A percentile compares a stretch with the other conserved stretches of the same genome.
Evolutionary conservation across 1,140 invertebrate species (phyloP).

Genomic region (Manduca sexta): DNA sequence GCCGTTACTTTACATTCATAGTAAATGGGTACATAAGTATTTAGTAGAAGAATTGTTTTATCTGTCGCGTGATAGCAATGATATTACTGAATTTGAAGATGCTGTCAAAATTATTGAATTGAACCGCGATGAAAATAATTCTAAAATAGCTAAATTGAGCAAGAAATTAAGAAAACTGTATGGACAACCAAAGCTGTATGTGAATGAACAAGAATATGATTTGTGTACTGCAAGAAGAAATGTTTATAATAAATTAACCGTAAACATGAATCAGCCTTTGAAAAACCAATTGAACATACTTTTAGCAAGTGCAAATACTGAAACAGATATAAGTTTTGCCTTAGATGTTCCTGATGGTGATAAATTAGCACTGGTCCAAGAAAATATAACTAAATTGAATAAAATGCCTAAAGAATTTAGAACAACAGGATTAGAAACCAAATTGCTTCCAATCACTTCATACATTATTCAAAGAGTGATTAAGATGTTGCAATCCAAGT

Average conservation of each 20-base stretch:
- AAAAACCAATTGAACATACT: slow-evolving; percentile 37
- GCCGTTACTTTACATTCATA: slow-evolving; percentile 67
- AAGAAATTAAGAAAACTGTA: slow-evolving; percentile 53
- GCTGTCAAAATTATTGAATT: slow-evolving; percentile 23
- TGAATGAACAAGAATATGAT: slow-evolving; percentile 38
- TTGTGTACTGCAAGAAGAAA: slow-evolving; percentile 24
- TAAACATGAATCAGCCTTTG: slow-evolving; percentile 45
- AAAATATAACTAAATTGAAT: slow-evolving; percentile 23
- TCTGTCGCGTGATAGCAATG: slow-evolving; percentile 22
- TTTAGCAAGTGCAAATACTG: slow-evolving; percentile 9
- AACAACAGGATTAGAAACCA: slow-evolving; percentile 24
- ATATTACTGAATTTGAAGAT: slow-evolving; percentile 25
- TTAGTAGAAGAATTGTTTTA: slow-evolving; percentile 49
- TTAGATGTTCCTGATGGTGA: slow-evolving; percentile 41
- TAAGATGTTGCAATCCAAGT: slow-evolving; percentile 30
- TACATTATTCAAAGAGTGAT: slow-evolving; percentile 57
- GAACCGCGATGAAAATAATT: slow-evolving; percentile 27
- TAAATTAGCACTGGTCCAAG: slow-evolving; percentile 24
- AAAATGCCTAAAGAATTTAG: slow-evolving; percentile 16
- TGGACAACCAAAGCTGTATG: slow-evolving; percentile 52
- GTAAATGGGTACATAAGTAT: slow-evolving; percentile 74
- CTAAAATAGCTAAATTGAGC: slow-evolving; percentile 33
- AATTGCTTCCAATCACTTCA: slow-evolving; percentile 51
- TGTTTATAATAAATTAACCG: slow-evolving; percentile 33
- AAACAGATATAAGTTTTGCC: slow-evolving; percentile 30